Evolutionary conservation across 2,888 invertebrate genomes (phyloP), one percentile per base, ranked within the genome.

Genomic region (Euplagia quadripunctaria): DNA sequence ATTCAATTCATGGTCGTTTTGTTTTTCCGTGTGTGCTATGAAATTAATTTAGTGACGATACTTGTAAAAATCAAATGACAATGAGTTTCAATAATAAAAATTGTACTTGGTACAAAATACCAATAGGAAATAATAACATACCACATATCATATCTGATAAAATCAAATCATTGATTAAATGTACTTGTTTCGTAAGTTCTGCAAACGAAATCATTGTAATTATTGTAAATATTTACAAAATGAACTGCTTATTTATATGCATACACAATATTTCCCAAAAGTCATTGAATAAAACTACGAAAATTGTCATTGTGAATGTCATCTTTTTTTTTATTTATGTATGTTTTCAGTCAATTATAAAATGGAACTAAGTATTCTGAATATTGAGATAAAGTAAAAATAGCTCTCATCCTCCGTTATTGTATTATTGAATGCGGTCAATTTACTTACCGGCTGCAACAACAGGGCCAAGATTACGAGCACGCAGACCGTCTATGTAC

Each of bases 401-500:
- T 72, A 75, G 71, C 41, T 69, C 31, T 11, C 31, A n/a, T 73
- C 43, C 51, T 20, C 8, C 67, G 74, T 81, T 70, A 73, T 72
- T 70, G 20, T 73, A 64, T 64, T 73, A 74, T 76, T 81, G 79
- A 82, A 84, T 86, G 82, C 73, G 69, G 77, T 76, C 83, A 86
- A 88, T 90, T 88, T 83, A 81, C 82, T 78, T 78, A 73, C 51
- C 80, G 73, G 61, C 65, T 72, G 52, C 86, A 77, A 72, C 77
- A 77, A 81, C 91, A 92, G 90, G 92, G 92, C 92, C 93, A 91
- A 88, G 82, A 86, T 89, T 89, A 91, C 90, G 89, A 91, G 89
- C 84, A 86, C 41, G 84, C 83, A 89, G 87, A 86, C 82, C 81
- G 81, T 86, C 83, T 88, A 82, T 75, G 79, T 78, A 75, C 73